Base-by-base conservation (phyloP, 2,113 vertebrate genomes). In the Notothenia rossii region DNA sequence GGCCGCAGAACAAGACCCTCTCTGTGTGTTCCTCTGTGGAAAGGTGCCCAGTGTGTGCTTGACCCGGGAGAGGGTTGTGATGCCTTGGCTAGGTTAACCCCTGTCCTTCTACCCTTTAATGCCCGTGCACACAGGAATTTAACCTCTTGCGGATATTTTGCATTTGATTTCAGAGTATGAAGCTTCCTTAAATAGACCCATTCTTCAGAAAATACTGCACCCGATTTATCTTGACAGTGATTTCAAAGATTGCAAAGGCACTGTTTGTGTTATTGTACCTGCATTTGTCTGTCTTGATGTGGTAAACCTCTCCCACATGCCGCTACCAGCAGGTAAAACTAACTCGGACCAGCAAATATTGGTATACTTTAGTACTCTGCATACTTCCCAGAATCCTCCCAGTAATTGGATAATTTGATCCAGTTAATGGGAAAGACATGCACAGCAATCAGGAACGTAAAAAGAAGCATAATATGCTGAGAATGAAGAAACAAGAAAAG, bases 1-100 rank as follows among this genome's bases (percentile, higher is more conserved):
- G 81, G 81, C 79, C 36, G n/a, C 70, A 72, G 82, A 93, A 93
- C 93, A 93, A 93, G 87, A 82, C 72, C 81, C 84, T 88, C 88
- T 93, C 89, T 93, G 86, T 94, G 79, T 82, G 83, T 68, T 88
- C 74, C 71, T 56, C 48, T 17, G 69, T 78, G 87, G 81, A 85
- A 72, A 82, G 65, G 43, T 87, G 89, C 83, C 82, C 81, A 14
- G 56, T 86, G 80, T 90, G 88, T 76, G 84, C 83, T 79, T 92
- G 89, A 91, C 86, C 85, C 69, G 40, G 73, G 69, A 79, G 67
- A 77, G 67, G 63, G 64, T 29, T 65, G 81, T 22, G 82, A 84
- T 82, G 74, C 73, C 79, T 85, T 53, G 29, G 86, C 75, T 53
- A 77, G 82, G 84, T 89, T 89, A 77, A 91, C 90, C 89, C 72